Evolutionary conservation across 2,888 invertebrate genomes (phyloP), one percentile per base, ranked within the genome.

Genomic region (Thereva nobilitata): DNA sequence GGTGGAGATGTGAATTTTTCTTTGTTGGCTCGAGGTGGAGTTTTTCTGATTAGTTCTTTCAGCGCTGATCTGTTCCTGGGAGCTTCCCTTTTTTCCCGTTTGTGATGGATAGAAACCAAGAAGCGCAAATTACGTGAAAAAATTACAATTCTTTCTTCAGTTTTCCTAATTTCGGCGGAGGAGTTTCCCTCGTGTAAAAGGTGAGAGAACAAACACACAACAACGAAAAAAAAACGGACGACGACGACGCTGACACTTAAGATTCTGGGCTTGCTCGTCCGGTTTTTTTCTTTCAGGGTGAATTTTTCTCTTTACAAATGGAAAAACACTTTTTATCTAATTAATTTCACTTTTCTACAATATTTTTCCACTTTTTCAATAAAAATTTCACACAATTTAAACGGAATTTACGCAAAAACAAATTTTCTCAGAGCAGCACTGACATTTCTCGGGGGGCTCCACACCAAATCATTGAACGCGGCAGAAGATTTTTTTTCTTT

Each of bases 231-330:
- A 23, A 42, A 38, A 10, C 37, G 45, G 10, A 37, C 38, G 34
- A 44, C 4, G 38, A 42, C n/a, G 42, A 12, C 41, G 52, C 49
- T 50, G 41, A n/a, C 42, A 9, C 44, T 45, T 8, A 10, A 45
- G 2, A 45, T 10, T 5, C 52, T 55, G 64, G 57, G 64, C 54
- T 37, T 55, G 64, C 64, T 57, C 52, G 64, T 64, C 67, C 49
- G 57, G 67, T 47, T 67, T 67, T 64, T 23, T 23, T 23, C 23
- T 23, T 23, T 23, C 23, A 2, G 63, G 8, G 49, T 49, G 61
- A 49, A 50, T 12, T 49, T 61, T 61, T 49, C 23, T 40, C 49
- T 52, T 40, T 41, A 12, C 35, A 50, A 35, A 38, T 38, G 0
- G 23, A 50, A 40, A 53, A 53, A 8, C 53, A 64, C 41, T 53